phyloP scores from a whole-genome alignment of 2,888 invertebrate species.

The Tetragnatha montana region DNA sequence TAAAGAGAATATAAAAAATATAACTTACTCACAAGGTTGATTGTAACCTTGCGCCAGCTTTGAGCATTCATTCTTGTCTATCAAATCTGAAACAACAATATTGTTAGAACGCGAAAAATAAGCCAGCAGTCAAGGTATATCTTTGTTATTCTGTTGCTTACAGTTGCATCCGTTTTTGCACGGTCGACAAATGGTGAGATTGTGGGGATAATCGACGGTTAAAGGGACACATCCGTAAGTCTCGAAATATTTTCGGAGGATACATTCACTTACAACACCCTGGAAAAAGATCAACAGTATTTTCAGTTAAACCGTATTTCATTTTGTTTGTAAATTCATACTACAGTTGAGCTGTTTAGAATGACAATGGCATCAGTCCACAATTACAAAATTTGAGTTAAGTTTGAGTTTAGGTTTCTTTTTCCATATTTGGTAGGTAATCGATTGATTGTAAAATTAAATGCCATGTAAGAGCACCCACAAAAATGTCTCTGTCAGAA shows the following conservation, averaged over 20 bases:
- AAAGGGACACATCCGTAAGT: conserved; percentile 25
- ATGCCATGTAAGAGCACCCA: no score
- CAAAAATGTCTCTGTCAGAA: neutral
- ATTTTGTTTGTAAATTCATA: no score
- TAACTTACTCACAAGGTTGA: neutral
- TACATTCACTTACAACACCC: conserved; percentile 41
- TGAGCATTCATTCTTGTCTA: neutral
- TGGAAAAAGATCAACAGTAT: neutral
- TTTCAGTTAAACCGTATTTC: neutral
- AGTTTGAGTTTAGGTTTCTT: no score
- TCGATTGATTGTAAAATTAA: neutral
- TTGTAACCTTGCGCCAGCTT: neutral
- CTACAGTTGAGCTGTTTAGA: no score
- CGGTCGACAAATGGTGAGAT: neutral
- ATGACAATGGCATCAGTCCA: no score
- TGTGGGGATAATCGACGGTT: conserved; percentile 29
- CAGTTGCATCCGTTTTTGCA: conserved; percentile 10
- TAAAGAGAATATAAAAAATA: neutral
- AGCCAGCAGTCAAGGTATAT: no score
- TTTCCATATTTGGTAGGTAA: no score
- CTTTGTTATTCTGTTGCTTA: neutral
- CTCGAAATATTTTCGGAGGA: neutral
- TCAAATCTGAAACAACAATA: neutral
- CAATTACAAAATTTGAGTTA: no score
- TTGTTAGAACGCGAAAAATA: neutral